These are phyloP conservation scores for Lobophora halterata DNA, from an alignment of 2,888 invertebrate species.

Conservation along the genomic window DNA sequence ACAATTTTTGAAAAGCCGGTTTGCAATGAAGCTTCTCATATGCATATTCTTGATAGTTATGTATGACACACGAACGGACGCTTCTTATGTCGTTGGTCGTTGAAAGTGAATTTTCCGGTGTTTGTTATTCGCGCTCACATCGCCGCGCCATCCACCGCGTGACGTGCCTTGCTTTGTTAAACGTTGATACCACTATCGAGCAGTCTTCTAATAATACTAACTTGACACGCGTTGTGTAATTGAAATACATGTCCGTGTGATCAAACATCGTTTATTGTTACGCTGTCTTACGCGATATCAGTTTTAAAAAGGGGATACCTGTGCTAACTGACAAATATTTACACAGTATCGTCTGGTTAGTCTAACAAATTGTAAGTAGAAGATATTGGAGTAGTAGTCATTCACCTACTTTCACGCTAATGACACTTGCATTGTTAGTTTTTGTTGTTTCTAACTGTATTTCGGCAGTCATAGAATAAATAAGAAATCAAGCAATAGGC, in stretches of 20 bases:
- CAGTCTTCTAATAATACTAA: conserved; percentile 30
- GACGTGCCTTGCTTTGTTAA: conserved; percentile 59
- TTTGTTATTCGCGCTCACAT: conserved; percentile 63
- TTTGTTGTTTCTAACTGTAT: conserved; percentile 1
- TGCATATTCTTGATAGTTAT: conserved; percentile 21
- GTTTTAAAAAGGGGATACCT: conserved; percentile 21
- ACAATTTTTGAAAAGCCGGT: conserved; percentile 40
- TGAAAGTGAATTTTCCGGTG: conserved; percentile 76
- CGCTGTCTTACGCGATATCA: conserved; percentile 14
- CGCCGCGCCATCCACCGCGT: conserved; percentile 47
- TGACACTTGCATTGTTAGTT: conserved; percentile 4
- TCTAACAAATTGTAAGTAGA: conserved; percentile 1
- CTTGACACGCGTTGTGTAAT: conserved; percentile 39
- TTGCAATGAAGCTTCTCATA: conserved; percentile 35
- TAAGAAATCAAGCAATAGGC: conserved; percentile 6
- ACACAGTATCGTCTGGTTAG: conserved; percentile 6
- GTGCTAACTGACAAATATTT: conserved; percentile 19
- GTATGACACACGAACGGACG: conserved; percentile 23
- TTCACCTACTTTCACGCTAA: conserved; percentile 2
- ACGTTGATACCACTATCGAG: conserved; percentile 35
- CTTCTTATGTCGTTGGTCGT: conserved; percentile 55
- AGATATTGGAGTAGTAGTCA: neutral
- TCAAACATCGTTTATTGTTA: conserved; percentile 19
- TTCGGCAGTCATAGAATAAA: conserved; percentile 5
- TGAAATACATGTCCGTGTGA: conserved; percentile 29